phyloP scores from a whole-genome alignment of 2,113 vertebrate genomes.

The Salvator merianae region DNA sequence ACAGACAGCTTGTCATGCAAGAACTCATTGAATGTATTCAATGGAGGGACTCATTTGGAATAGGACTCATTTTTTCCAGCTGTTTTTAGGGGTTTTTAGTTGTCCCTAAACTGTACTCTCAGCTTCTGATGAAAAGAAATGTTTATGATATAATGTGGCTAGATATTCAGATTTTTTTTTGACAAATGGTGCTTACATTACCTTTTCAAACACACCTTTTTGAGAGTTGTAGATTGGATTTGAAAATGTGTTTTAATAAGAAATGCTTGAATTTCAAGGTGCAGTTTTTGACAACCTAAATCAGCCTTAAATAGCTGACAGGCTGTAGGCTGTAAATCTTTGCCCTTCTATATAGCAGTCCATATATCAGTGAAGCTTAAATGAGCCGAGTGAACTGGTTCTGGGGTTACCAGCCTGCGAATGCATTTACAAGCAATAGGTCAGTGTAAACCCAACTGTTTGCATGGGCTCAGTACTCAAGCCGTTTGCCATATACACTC shows the following conservation, averaged over 20 bases:
- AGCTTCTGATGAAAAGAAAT: background rate
- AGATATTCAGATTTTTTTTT: background rate
- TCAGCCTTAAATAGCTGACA: too few relatives aligned
- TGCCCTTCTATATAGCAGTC: too few relatives aligned
- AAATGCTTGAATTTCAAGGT: background rate
- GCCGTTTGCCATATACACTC: too few relatives aligned
- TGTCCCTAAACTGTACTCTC: background rate
- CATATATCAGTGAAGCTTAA: too few relatives aligned
- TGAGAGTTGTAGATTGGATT: background rate
- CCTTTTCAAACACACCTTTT: background rate
- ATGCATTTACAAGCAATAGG: too few relatives aligned
- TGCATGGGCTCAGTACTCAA: background rate
- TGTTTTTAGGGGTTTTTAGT: constrained; percentile 6
- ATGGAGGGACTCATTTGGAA: background rate
- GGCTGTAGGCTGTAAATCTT: background rate
- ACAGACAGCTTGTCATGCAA: background rate
- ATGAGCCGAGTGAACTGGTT: too few relatives aligned
- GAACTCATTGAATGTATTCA: background rate
- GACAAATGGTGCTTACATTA: background rate
- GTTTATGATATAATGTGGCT: background rate
- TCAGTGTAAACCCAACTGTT: background rate
- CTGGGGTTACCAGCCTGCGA: too few relatives aligned
- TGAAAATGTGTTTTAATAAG: background rate
- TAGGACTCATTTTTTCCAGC: background rate
- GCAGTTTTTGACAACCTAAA: background rate